phyloP scores from a whole-genome alignment of 2,797 vertebrate genomes.

The Lacerta agilis region DNA sequence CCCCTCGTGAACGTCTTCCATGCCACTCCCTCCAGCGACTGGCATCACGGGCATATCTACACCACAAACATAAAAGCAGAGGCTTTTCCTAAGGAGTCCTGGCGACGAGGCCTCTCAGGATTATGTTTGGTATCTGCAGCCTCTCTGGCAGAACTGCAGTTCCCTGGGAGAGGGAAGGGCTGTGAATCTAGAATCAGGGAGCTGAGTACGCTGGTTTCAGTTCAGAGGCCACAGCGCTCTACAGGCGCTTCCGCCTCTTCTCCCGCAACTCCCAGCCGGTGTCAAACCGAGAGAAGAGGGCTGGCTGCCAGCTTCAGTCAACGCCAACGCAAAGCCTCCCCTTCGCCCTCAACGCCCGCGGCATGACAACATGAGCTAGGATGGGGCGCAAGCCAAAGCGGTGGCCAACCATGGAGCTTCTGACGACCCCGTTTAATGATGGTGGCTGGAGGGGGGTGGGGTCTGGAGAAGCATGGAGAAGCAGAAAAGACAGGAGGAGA shows the following conservation, averaged over 20 bases:
- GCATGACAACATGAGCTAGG: not conserved
- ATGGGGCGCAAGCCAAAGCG: constrained; percentile 29
- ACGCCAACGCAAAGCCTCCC: not conserved
- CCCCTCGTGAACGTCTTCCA: no score
- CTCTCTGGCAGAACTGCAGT: not conserved
- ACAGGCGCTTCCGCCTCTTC: no score
- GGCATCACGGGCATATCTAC: no score
- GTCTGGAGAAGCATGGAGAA: not conserved
- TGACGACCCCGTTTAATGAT: not conserved
- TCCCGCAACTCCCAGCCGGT: not conserved
- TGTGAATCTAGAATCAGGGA: not conserved
- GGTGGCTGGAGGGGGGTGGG: not conserved
- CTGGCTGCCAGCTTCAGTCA: not conserved
- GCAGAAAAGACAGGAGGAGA: not conserved
- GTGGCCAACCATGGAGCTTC: not conserved
- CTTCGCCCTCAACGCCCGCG: not conserved
- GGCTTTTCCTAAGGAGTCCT: not conserved
- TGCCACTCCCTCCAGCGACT: not conserved
- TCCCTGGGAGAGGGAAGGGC: not conserved
- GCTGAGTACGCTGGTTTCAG: no score
- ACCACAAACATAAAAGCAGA: not conserved
- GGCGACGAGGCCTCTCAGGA: not conserved
- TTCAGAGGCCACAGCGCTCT: no score
- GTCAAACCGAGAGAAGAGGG: no score
- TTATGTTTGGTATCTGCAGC: no score